These are phyloP conservation scores for Anguilla obscura DNA, from an alignment of 2,797 vertebrate species.

Conservation along the genomic window DNA sequence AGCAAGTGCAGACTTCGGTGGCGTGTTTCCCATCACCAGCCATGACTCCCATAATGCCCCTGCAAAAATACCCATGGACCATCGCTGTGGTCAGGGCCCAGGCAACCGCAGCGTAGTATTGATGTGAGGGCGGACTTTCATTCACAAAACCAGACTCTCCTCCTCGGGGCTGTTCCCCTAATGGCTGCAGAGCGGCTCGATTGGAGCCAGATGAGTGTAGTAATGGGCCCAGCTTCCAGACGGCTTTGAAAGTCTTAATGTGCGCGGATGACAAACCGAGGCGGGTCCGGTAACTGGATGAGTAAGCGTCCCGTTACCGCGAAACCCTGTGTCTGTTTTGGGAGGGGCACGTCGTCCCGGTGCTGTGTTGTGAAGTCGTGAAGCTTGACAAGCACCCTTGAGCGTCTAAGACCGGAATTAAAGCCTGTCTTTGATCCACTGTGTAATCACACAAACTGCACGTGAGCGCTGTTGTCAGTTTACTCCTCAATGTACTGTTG, in stretches of 20 bases:
- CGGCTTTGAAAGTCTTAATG: conserved; percentile 48
- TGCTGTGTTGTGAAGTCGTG: conserved; percentile 43
- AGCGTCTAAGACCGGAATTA: not conserved
- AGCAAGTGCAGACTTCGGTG: not conserved
- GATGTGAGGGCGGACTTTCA: conserved; percentile 46
- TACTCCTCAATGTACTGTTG: not conserved
- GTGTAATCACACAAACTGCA: not conserved
- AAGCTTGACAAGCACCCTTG: not conserved
- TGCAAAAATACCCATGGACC: not conserved
- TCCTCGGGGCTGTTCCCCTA: conserved; percentile 57
- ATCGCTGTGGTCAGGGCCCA: not conserved
- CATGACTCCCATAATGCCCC: not conserved
- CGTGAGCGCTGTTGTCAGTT: not conserved
- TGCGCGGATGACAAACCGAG: conserved; percentile 41
- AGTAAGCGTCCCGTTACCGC: conserved; percentile 50
- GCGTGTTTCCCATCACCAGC: not conserved
- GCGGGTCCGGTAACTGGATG: conserved; percentile 43
- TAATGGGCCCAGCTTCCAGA: conserved; percentile 57
- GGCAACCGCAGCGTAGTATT: not conserved
- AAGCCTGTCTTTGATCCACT: not conserved
- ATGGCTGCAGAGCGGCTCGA: conserved; percentile 56
- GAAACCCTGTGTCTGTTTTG: conserved; percentile 41
- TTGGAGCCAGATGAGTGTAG: conserved; percentile 63
- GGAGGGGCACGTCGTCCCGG: conserved; percentile 38
- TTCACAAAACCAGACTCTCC: conserved; percentile 47